Evolutionary conservation across 2,113 vertebrate genomes (phyloP), one percentile per base, ranked within the genome.

Genomic region (Chaetura pelagica): DNA sequence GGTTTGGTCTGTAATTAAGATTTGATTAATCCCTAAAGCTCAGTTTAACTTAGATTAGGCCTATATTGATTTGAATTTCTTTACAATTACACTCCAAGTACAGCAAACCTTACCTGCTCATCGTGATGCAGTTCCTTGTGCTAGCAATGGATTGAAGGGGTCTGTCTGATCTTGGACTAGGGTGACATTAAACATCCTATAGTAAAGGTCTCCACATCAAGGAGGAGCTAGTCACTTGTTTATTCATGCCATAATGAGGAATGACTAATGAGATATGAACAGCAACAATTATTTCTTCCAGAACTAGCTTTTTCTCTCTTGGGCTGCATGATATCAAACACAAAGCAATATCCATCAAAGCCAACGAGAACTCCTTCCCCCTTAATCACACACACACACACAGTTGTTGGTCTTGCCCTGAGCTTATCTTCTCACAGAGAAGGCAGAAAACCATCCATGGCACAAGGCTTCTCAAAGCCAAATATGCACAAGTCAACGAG

Each of bases 11-110:
- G 82, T 97, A 97, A 97, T 97, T 97, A 97, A 97, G 95, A 94
- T 97, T 96, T 96, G 96, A 97, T 97, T 96, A 97, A 97, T 97
- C 97, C 95, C 97, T 92, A 96, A 97, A 97, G 94, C 95, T 97
- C 93, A 93, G 92, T 96, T 96, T 96, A 94, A 93, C 61, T 94
- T 95, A 96, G 95, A 96, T 97, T 96, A 96, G 89, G 87, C 96
- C 84, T 87, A 69, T 91, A 96, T 97, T 95, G 96, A 96, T 97
- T 96, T 89, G 82, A 95, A 94, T 95, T 95, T 94, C 96, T 96
- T 97, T 90, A 91, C 89, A 89, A 92, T 95, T 93, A 63, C 54
- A 54, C n/a, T 93, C 67, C 80, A 71, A 89, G 90, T 90, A 46
- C 13, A 87, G 93, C 52, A 92, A 42, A 96, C 93, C 79, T 94